phyloP scores from a whole-genome alignment of 2,797 vertebrate genomes.

The Sandelia bainsii region DNA sequence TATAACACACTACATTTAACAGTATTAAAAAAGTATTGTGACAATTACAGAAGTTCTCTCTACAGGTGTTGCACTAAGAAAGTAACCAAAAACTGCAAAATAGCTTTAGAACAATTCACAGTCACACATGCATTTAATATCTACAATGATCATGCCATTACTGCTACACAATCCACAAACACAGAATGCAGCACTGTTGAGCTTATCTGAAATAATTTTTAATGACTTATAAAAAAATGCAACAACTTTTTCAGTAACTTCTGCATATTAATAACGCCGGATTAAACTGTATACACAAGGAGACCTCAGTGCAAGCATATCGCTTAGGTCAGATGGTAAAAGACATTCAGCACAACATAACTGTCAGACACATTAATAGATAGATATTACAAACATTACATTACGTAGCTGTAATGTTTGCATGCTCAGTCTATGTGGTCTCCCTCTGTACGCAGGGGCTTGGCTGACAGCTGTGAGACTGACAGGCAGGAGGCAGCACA shows the following conservation, averaged over 20 bases:
- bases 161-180: background rate
- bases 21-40: background rate
- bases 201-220: background rate
- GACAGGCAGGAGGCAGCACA: conserved; percentile 84
- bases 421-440: conserved; percentile 54
- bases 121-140: conserved; percentile 4
- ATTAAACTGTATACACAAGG: conserved; percentile 19
- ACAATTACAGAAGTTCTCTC: background rate
- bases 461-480: conserved; percentile 85
- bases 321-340: background rate
- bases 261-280: background rate
- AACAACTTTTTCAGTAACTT: conserved; percentile 40
- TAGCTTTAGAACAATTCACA: background rate
- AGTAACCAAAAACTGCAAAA: background rate
- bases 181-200: background rate
- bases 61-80: background rate
- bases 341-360: conserved; percentile 17
- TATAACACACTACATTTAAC: background rate
- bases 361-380: conserved; percentile 33
- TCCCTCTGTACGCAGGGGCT: conserved; percentile 66
- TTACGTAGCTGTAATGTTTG: conserved; percentile 41
- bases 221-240: conserved; percentile 5
- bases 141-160: background rate
- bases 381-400: conserved; percentile 58
- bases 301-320: conserved; percentile 6